Conservation (phyloP, 2,797 vertebrate genomes). For the Apodemus agrarius region DNA sequence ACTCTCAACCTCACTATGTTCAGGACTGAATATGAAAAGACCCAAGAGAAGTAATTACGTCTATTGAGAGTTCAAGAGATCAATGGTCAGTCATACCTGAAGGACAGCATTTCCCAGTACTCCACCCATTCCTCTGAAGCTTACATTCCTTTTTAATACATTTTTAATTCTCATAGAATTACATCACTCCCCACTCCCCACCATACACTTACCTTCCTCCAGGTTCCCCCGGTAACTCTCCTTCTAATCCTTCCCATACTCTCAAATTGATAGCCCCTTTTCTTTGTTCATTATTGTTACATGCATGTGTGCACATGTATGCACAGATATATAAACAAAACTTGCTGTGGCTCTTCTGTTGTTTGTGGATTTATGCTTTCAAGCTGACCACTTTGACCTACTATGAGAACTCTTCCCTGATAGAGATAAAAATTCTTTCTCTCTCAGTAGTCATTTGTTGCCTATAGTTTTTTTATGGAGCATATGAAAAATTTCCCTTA, state of each 20-base stretch:
- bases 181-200: background rate
- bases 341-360: background rate
- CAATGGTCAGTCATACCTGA: background rate
- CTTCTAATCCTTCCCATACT: background rate
- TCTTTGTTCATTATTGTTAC: background rate
- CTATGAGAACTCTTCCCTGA: background rate
- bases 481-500: background rate
- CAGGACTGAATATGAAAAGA: background rate
- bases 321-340: background rate
- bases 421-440: background rate
- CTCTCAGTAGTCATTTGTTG: background rate
- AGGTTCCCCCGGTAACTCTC: background rate
- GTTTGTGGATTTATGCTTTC: background rate
- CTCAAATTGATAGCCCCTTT: background rate
- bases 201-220: background rate
- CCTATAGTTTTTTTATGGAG: background rate
- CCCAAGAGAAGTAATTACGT: background rate
- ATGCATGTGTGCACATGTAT: background rate
- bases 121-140: background rate
- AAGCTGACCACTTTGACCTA: background rate
- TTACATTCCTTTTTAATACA: background rate
- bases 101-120: background rate
- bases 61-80: background rate
- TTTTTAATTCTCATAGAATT: background rate
- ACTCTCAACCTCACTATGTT: background rate